phyloP scores from a whole-genome alignment of 2,797 vertebrate species.

The Smutsia temminckii region DNA sequence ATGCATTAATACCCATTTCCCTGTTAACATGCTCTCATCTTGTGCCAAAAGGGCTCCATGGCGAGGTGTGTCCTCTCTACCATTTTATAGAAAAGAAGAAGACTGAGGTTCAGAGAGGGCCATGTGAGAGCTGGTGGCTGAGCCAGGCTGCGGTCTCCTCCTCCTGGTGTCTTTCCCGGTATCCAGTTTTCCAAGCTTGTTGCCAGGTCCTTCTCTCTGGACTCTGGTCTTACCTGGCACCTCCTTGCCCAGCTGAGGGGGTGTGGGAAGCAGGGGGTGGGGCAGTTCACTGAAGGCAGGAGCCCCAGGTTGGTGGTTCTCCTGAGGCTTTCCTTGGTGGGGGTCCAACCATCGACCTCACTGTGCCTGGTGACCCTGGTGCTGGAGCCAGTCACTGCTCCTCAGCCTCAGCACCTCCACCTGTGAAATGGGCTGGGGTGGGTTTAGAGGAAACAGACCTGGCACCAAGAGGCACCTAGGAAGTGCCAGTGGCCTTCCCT shows the following conservation, averaged over 20 bases:
- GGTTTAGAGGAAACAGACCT: not conserved
- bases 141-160: constrained; percentile 2
- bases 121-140: fast-evolving
- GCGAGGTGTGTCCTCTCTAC: not conserved
- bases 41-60: fast-evolving
- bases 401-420: fast-evolving
- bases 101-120: not conserved
- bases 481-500: fast-evolving
- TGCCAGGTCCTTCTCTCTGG: not conserved
- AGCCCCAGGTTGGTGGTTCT: not conserved
- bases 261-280: not conserved
- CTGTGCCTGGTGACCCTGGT: fast-evolving
- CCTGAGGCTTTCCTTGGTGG: not conserved
- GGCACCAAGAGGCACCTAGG: not conserved
- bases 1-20: fast-evolving
- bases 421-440: not conserved
- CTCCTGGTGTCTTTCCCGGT: not conserved
- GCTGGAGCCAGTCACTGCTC: not conserved
- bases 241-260: too few relatives aligned
- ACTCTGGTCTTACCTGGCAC: not conserved
- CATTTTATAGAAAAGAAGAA: not conserved
- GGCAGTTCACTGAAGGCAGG: not conserved
- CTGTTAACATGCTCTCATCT: fast-evolving
- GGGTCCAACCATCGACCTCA: not conserved
- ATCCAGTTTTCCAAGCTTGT: not conserved